Base-by-base conservation (phyloP, 2,797 vertebrate genomes). In the Agapornis canus region DNA sequence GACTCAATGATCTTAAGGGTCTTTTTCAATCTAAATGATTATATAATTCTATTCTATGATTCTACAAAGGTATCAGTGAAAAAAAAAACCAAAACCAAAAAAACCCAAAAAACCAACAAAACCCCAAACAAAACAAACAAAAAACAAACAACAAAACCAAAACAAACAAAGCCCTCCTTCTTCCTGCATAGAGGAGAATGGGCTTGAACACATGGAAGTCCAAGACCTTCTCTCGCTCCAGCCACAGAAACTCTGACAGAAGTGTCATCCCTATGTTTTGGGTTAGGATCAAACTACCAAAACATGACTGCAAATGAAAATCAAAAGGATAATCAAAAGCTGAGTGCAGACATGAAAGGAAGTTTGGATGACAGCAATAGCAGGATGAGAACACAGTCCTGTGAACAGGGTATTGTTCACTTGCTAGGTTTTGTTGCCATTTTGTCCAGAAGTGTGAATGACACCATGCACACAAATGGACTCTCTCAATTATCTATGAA, bases 61-160 rank as follows among this genome's bases (percentile, higher is more conserved):
- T n/a, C 25, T 60, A 48, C 0, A 0, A 52, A 57, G 27, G 4
- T 35, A 52, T 18, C 20, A 23, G 9, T 27, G 23, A 76, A 13
- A 29, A 68, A 80, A 82, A 80, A 35, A 35, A 35, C 39, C 39
- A 39, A 39, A 39, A 35, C 7, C 35, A 35, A 35, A 35, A 35
- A 35, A 35, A 35, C 35, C 37, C 37, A 16, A 47, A 9, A 31
- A 56, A 40, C 13, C 39, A 40, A 40, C 12, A 40, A 5, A 17
- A 29, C 17, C 40, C 37, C 4, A 39, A 42, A 42, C 17, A 47
- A 10, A 23, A 29, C 4, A 21, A n/a, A 54, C 13, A 48, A 51
- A 29, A 35, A 35, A 35, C 3, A 17, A 27, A 49, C 3, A 49
- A 29, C 27, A 11, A 18, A 23, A 23, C 40, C 17, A 47, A 10